A percentile compares a stretch with the other conserved stretches of the same genome.
These are phyloP conservation scores for Myodes glareolus DNA, from an alignment of 2,113 vertebrate species.

Conservation along the genomic window DNA sequence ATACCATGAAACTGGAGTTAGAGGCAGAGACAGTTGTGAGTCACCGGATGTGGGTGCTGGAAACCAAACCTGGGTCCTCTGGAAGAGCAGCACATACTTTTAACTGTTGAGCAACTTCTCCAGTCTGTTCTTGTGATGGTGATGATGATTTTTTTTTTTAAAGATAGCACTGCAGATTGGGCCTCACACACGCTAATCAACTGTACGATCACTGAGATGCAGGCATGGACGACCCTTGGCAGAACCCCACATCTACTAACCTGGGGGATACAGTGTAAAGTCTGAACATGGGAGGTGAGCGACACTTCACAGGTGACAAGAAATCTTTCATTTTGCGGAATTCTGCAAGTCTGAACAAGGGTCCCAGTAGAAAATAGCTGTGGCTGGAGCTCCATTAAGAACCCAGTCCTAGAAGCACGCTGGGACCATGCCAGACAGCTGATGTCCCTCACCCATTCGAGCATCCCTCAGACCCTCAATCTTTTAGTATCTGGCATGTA, in stretches of 20 bases:
- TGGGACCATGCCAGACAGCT: background rate
- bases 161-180: background rate
- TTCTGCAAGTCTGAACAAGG: background rate
- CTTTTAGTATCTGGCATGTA: background rate
- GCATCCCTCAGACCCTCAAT: background rate
- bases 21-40: background rate
- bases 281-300: constrained; percentile 10
- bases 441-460: background rate
- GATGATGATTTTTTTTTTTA: background rate
- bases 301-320: background rate
- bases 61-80: background rate
- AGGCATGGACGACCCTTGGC: background rate
- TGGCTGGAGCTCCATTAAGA: background rate
- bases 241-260: background rate
- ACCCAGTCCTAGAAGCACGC: background rate
- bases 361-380: background rate
- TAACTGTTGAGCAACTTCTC: too few relatives aligned
- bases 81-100: too few relatives aligned
- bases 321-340: background rate
- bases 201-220: too few relatives aligned
- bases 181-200: background rate
- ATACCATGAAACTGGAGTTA: background rate
- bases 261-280: background rate
- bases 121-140: background rate
- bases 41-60: background rate